These are phyloP conservation scores for Notodonta dromedarius DNA, from an alignment of 2,888 invertebrate genomes.

Conservation along the genomic window DNA sequence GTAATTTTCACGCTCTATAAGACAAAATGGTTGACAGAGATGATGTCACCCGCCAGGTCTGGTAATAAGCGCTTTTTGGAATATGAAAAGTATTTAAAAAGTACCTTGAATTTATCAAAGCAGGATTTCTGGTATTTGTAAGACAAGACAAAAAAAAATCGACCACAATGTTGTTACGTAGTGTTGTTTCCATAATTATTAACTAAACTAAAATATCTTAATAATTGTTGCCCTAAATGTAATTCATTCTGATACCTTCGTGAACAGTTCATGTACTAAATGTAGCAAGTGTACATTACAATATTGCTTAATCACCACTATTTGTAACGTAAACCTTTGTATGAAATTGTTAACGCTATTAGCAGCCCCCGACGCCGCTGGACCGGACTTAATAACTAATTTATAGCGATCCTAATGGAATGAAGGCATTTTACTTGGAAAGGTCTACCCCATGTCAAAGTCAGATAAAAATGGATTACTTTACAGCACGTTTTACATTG, in stretches of 20 bases:
- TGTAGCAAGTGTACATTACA: conserved; percentile 2
- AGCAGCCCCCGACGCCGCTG: not conserved
- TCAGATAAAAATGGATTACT: conserved; percentile 6
- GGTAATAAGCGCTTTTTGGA: not conserved
- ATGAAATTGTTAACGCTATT: conserved; percentile 3
- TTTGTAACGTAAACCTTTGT: conserved; percentile 6
- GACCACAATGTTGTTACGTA: too few relatives aligned
- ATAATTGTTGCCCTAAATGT: not conserved
- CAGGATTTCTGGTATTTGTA: too few relatives aligned
- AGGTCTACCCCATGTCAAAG: conserved; percentile 4
- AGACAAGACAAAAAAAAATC: too few relatives aligned
- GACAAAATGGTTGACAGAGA: not conserved
- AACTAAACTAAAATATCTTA: too few relatives aligned
- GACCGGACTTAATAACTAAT: conserved; percentile 6
- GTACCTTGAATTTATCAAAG: too few relatives aligned
- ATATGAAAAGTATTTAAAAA: not conserved
- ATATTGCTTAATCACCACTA: conserved; percentile 6
- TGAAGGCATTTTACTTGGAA: conserved; percentile 7
- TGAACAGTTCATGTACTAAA: not conserved
- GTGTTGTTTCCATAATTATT: too few relatives aligned
- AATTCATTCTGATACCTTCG: not conserved
- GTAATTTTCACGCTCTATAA: conserved; percentile 2
- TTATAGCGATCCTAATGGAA: conserved; percentile 9
- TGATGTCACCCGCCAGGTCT: not conserved
- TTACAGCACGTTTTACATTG: not conserved